Conservation (phyloP, 2,888 invertebrate genomes). For the Leptinotarsa rubiginosa region DNA sequence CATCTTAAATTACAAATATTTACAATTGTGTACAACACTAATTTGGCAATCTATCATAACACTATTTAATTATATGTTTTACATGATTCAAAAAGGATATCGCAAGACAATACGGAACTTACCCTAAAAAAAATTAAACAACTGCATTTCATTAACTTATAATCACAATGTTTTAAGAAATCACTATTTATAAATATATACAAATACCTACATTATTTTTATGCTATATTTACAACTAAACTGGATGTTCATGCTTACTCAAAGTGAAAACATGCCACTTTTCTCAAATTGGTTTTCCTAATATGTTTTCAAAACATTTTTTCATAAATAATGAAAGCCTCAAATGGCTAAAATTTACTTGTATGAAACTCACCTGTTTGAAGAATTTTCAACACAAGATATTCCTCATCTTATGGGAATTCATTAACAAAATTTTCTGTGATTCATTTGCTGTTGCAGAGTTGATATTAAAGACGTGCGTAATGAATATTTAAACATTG, state of each 20-base stretch:
- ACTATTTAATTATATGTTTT: neutral
- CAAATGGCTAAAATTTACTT: no score
- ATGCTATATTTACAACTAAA: slow-evolving; percentile 23
- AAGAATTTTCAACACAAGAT: no score
- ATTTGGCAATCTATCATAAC: slow-evolving; percentile 53
- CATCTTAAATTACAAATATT: slow-evolving; percentile 45
- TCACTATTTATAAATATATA: slow-evolving; percentile 44
- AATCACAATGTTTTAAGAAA: slow-evolving; percentile 44
- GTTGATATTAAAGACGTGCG: no score
- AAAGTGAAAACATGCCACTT: neutral
- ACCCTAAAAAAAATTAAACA: slow-evolving; percentile 12
- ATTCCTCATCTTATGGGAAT: no score
- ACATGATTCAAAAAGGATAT: neutral
- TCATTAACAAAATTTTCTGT: no score
- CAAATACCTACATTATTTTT: slow-evolving; percentile 44
- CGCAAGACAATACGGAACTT: neutral
- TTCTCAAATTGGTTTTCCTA: neutral
- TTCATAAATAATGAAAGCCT: no score
- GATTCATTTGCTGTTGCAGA: no score
- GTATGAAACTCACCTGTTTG: no score
- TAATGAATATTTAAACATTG: no score
- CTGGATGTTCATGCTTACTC: neutral
- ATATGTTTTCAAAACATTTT: neutral
- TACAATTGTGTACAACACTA: slow-evolving; percentile 58
- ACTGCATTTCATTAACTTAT: slow-evolving; percentile 6